Base-by-base conservation (phyloP, 92 coral and sea anemone genomes). In the Ricordea florida region DNA sequence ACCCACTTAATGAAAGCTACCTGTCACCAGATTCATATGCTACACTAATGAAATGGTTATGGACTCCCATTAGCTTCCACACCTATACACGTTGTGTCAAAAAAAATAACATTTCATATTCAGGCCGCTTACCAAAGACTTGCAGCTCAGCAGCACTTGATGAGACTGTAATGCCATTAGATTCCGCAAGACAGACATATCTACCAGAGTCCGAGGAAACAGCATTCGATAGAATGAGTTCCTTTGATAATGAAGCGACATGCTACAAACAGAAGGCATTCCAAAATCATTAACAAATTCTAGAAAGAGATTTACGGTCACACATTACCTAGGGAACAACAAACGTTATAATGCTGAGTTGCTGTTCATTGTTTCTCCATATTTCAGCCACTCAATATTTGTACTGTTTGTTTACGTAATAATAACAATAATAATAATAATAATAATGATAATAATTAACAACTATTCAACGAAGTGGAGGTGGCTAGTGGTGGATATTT, bases 101-200 rank as follows among this genome's bases (percentile, higher is more conserved):
- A 43, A 1, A n/a, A 16, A 0, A 43, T 44, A 15, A 15, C 20
- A 22, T 1, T 10, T 55, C 2, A 10, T 53, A 53, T 15, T n/a
- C 6, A 48, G 5, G 5, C 21, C 20, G 26, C 78, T 45, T 85
- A 85, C 90, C 86, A 50, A 79, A 79, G 10, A 79, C 82, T 7
- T 79, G 73, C 13, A 85, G 77, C 14, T 65, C 43, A 14, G 90
- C 76, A 18, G 51, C 45, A 2, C 49, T 34, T 18, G 90, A 85
- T 30, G 57, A 64, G 17, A 85, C 81, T 21, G 60, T 85, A 72
- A 72, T 28, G 45, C 60, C 33, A 33, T 64, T 65, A 7, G 83
- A 72, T 38, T 79, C 72, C 30, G 72, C 90, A 23, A 56, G 38
- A 45, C 86, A 79, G 15, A 85, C 66, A 40, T 85, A 85, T 33